Base-by-base conservation (phyloP, 2,113 vertebrate species). In the Paraplagusia blochii region DNA sequence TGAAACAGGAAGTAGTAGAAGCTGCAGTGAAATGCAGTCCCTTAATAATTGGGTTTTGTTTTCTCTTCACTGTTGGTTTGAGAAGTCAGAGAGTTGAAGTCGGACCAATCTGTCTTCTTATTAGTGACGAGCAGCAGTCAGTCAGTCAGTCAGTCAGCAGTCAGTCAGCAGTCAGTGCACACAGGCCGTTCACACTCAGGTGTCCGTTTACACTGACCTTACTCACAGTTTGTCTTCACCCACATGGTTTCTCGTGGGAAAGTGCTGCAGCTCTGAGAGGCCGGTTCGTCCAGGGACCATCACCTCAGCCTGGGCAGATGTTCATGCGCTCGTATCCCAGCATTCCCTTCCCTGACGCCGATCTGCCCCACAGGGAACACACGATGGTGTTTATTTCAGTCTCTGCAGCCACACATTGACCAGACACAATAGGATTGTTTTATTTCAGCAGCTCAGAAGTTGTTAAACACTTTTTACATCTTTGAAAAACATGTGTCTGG, bases 151-250 rank as follows among this genome's bases (percentile, higher is more conserved):
- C n/a, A n/a, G n/a, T n/a, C n/a, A n/a, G n/a, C n/a, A n/a, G n/a
- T n/a, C n/a, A n/a, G n/a, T n/a, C 36, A 53, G 52, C 54, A 50
- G 53, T 51, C 33, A 50, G 36, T 73, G 57, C 15, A 8, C 16
- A 44, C 9, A 65, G 11, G 11, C 44, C 82, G 58, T 45, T 83
- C 61, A 69, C 82, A 82, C 59, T 4, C 1, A 35, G 65, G 82
- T 80, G 85, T 84, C 39, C 75, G 79, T 86, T 79, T 87, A 75
- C 66, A 44, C 33, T 72, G 56, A 35, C 33, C 56, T 45, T 5
- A 29, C 56, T 81, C 65, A 64, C 80, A 81, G 73, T 86, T 86
- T 84, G 77, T 76, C 72, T 71, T 61, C 57, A 76, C 9, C 69
- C 47, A 11, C 15, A 60, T 63, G 60, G 79, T 74, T 80, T 77